Base-by-base conservation (phyloP, 2,797 vertebrate species). In the Gouania willdenowi region DNA sequence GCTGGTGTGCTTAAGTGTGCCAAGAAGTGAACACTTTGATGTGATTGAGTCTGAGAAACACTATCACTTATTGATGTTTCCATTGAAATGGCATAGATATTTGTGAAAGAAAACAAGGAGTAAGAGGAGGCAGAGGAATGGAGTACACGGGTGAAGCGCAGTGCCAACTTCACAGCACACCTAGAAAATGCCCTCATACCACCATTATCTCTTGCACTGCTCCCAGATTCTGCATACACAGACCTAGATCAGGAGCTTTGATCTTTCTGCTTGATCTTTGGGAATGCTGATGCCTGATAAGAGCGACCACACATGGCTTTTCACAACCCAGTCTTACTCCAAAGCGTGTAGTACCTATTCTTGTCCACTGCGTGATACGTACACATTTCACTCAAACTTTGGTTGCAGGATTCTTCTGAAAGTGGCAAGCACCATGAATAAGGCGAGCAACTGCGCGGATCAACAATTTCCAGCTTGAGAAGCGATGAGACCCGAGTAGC, bases 11-110 rank as follows among this genome's bases (percentile, higher is more conserved):
- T 70, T 75, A 81, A 77, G 48, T 69, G 66, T 85, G 75, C 85
- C 79, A 75, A 60, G 75, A 84, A 86, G 70, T 79, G 77, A 87
- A 78, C 29, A 44, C 80, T 91, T 87, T 90, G 87, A 92, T 89
- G 81, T 89, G 83, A 91, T 89, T 71, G 64, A 79, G 82, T 88
- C 81, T 88, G 89, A 91, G 81, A 73, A 85, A 82, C 64, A 56
- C 87, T 78, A 91, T 92, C 49, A 91, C 89, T 92, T 93, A 92
- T 93, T 91, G 85, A 94, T 90, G 80, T 71, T 61, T 85, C 70
- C 80, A 87, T 90, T 90, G 90, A 89, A 93, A 77, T 70, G 63
- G 42, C 53, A 68, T 70, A 59, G 66, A 81, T 44, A 46, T 71
- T 64, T 84, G 62, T 61, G 76, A 58, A 35, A 70, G n/a, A n/a